A percentile compares a stretch with the other conserved stretches of the same genome.
Conservation (phyloP, 2,113 vertebrate genomes). For the Notiomystis cincta region DNA sequence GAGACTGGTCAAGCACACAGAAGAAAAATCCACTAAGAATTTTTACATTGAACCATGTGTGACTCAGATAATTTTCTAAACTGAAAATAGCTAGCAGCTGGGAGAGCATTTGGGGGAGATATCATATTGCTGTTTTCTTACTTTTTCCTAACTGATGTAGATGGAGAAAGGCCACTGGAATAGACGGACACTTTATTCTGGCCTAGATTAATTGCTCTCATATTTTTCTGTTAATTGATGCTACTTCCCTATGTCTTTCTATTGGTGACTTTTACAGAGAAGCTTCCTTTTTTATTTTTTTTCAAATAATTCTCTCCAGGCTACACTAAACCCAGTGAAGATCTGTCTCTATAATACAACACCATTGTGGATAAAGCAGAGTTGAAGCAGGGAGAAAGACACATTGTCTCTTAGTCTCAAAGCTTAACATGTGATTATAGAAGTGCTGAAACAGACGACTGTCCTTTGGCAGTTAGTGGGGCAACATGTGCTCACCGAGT, state of each 20-base stretch:
- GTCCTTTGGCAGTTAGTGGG: not conserved
- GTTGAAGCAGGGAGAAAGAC: not conserved
- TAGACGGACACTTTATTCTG: not conserved
- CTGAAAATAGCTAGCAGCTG: not conserved
- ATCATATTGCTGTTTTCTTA: not conserved
- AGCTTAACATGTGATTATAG: not conserved
- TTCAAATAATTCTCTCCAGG: not conserved
- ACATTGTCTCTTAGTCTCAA: not conserved
- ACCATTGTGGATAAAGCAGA: not conserved
- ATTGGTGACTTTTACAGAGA: not conserved
- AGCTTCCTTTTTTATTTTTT: not conserved
- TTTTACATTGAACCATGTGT: not conserved
- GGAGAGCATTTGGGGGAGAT: not conserved
- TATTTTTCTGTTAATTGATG: not conserved
- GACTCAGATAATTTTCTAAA: not conserved
- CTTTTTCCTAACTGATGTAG: not conserved
- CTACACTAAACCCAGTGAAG: not conserved
- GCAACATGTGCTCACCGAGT: not conserved
- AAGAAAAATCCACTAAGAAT: not conserved
- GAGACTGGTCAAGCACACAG: not conserved
- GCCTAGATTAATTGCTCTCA: not conserved
- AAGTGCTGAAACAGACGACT: not conserved
- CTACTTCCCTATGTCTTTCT: not conserved
- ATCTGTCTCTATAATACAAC: not conserved
- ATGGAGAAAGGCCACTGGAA: not conserved